Percentiles rank a stretch among this genome's conserved stretches.
phyloP scores from a whole-genome alignment of 2,888 invertebrate genomes.

The Clitarchus hookeri region DNA sequence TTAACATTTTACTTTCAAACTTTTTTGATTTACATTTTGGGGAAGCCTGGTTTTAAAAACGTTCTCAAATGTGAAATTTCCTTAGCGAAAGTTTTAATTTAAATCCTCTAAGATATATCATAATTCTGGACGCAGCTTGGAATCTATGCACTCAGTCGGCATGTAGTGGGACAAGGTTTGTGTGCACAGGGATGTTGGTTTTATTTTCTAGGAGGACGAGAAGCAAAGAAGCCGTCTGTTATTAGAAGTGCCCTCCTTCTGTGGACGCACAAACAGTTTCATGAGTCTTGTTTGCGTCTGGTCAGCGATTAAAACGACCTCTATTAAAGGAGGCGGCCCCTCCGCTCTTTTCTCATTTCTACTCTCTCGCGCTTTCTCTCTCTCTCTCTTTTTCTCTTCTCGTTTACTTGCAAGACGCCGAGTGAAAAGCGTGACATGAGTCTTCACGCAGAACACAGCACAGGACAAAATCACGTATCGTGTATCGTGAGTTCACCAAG shows the following conservation, averaged over 20 bases:
- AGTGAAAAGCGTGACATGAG: not conserved
- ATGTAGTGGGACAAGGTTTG: not conserved
- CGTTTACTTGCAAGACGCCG: not conserved
- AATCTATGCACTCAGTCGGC: too few relatives aligned
- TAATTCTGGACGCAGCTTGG: too few relatives aligned
- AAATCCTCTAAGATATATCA: too few relatives aligned
- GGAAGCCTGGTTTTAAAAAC: too few relatives aligned
- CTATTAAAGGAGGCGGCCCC: not conserved
- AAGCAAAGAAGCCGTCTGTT: not conserved
- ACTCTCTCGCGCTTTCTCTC: not conserved
- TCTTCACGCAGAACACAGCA: not conserved
- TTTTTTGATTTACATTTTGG: too few relatives aligned
- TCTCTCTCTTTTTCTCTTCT: not conserved
- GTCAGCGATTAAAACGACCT: slow-evolving; percentile 14
- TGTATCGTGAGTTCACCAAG: not conserved
- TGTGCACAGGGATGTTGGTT: not conserved
- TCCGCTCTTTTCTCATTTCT: not conserved
- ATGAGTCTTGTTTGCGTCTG: slow-evolving; percentile 7
- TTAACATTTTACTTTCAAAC: too few relatives aligned
- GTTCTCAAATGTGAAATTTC: too few relatives aligned
- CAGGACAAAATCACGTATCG: not conserved
- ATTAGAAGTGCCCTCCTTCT: not conserved
- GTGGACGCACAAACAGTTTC: not conserved
- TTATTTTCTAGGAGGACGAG: not conserved
- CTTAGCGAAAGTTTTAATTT: too few relatives aligned